A percentile compares a stretch with the other conserved stretches of the same genome.
Evolutionary conservation across 1,140 invertebrate species (phyloP).

Genomic region (Brachionus koreanus): DNA sequence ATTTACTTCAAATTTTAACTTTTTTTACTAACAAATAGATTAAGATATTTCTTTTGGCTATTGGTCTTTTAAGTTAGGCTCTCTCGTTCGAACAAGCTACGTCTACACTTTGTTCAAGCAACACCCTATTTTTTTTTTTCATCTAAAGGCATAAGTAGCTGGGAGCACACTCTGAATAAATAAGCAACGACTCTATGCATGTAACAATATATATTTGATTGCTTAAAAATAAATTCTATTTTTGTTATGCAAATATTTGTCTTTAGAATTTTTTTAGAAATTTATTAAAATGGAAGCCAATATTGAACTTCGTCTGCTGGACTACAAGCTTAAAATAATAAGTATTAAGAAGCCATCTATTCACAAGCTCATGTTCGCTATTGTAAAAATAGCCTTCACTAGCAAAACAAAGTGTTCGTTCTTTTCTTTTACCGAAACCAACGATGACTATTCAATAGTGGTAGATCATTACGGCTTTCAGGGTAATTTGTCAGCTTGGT

Average conservation of each 20-base stretch:
- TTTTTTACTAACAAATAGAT: not conserved
- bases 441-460: conserved; percentile 43
- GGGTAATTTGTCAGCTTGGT: not conserved
- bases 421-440: conserved; percentile 42
- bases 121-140: not conserved
- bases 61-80: not conserved
- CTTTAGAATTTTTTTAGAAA: not conserved
- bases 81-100: not conserved
- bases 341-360: conserved; percentile 11
- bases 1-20: not conserved
- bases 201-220: not conserved
- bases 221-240: not conserved
- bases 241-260: not conserved
- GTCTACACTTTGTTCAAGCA: not conserved
- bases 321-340: conserved; percentile 34
- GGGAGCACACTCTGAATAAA: not conserved
- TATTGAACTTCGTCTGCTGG: conserved; percentile 21
- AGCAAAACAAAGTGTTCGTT: conserved; percentile 26
- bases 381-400: conserved; percentile 37
- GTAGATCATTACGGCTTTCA: conserved; percentile 26
- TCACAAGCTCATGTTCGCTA: conserved; percentile 14
- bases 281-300: conserved; percentile 5
- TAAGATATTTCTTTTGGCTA: not conserved
- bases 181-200: not conserved
- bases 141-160: not conserved